Base-by-base conservation (phyloP, 2,888 invertebrate species). In the Xiphydria camelus region DNA sequence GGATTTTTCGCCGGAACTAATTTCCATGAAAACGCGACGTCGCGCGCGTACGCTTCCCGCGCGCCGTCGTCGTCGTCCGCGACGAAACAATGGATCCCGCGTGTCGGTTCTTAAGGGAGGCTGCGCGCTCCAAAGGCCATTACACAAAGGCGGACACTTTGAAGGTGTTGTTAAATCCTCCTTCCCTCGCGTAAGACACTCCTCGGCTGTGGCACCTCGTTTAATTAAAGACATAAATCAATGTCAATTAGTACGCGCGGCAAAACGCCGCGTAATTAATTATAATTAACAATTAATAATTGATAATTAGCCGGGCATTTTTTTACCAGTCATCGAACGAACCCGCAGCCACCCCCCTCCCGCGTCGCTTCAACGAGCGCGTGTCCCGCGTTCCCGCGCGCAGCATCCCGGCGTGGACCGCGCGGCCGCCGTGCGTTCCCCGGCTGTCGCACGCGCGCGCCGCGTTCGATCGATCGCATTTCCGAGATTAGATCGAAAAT, bases 201-300 rank as follows among this genome's bases (percentile, higher is more conserved):
- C 56, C 62, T 41, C 47, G 46, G 47, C 46, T 53, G 59, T 62
- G 55, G 59, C 61, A 61, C 61, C 69, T 70, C 59, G 59, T 66
- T 73, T 73, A 73, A 75, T 75, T 75, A 73, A 75, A 73, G 57
- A 61, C 68, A 72, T 74, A 68, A 73, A 73, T 75, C 75, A 75
- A 67, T 70, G 74, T 73, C 73, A 75, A 72, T 73, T 74, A 74
- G 62, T 44, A 47, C 43, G 50, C 44, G 47, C 52, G 45, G n/a
- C 51, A 45, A 40, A 32, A 39, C 37, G 49, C 47, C 35, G 47
- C 40, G 61, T 60, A 59, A 68, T 68, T 68, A 68, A 72, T 74
- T 73, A 69, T 66, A 65, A 68, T 73, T 65, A 72, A 73, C 67
- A 67, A 73, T 73, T 68, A 67, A 70, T 71, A 68, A 65, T 66